Conservation (phyloP, 2,113 vertebrate species). For the Porphyrio hochstetteri region DNA sequence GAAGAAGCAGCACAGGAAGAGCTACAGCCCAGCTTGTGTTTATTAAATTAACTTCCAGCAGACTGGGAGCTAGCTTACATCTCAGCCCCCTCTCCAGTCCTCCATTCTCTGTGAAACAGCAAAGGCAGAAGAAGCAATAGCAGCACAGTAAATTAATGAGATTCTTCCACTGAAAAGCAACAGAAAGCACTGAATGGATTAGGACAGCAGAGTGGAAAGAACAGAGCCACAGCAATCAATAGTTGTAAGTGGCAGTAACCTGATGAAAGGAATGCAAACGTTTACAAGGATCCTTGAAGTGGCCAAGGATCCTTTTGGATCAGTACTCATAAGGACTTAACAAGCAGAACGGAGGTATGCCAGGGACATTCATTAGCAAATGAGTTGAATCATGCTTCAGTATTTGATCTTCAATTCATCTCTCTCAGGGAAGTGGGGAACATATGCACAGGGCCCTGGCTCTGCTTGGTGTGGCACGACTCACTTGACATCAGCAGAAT, state of each 20-base stretch:
- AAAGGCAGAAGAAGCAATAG: neutral
- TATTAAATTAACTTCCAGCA: neutral
- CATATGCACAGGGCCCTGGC: too few species aligned
- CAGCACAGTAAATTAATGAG: neutral
- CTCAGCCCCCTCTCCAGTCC: neutral
- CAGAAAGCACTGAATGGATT: neutral
- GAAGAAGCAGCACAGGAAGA: neutral
- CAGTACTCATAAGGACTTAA: neutral
- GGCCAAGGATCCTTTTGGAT: neutral
- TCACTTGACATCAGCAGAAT: neutral
- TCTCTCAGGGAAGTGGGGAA: neutral
- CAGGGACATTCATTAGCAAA: neutral
- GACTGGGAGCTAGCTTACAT: neutral
- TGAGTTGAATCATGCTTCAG: neutral
- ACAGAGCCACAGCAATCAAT: neutral
- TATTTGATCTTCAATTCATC: neutral
- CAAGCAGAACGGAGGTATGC: neutral
- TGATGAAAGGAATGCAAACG: neutral
- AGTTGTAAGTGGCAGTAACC: neutral
- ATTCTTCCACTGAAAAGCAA: neutral
- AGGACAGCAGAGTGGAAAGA: neutral
- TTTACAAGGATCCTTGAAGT: neutral
- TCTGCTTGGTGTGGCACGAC: too few species aligned
- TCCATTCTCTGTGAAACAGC: neutral
- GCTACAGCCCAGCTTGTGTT: neutral